Percentiles rank a stretch among this genome's conserved stretches.
Conservation (phyloP, 2,113 vertebrate species). For the Lepisosteus osseus region DNA sequence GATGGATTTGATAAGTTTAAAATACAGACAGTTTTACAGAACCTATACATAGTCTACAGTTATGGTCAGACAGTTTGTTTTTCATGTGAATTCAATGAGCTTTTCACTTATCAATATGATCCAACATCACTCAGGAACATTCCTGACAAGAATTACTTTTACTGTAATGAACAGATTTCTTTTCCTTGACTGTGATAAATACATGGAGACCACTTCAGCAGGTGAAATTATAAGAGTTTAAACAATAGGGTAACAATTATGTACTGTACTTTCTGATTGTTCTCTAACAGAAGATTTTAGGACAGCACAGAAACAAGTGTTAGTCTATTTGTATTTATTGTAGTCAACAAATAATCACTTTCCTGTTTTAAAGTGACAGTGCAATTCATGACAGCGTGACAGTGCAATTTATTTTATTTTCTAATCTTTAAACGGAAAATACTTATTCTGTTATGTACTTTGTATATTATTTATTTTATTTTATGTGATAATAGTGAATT, state of each 20-base stretch:
- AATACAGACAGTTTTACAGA: not conserved
- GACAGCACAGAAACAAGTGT: too few species aligned
- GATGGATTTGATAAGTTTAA: too few species aligned
- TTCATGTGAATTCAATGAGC: constrained; percentile 11
- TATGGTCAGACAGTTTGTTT: not conserved
- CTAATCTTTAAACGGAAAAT: too few species aligned
- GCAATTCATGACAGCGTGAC: too few species aligned
- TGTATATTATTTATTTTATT: too few species aligned
- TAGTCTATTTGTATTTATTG: too few species aligned
- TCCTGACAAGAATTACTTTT: constrained; percentile 3
- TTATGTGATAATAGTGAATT: too few species aligned
- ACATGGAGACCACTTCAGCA: constrained; percentile 5
- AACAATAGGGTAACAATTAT: not conserved
- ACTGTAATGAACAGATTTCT: constrained; percentile 1
- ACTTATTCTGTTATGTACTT: too few species aligned
- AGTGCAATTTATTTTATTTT: too few species aligned
- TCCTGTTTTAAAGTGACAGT: too few species aligned
- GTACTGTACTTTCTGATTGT: not conserved
- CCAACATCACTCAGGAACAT: constrained; percentile 2
- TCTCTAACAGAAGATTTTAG: too few species aligned
- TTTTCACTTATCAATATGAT: not conserved
- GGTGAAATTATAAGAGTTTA: constrained; percentile 2
- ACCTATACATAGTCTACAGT: not conserved
- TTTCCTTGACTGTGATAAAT: not conserved
- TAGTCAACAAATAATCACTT: too few species aligned